phyloP scores from a whole-genome alignment of 2,888 invertebrate genomes.

The Eumacrocentrus americanus region DNA sequence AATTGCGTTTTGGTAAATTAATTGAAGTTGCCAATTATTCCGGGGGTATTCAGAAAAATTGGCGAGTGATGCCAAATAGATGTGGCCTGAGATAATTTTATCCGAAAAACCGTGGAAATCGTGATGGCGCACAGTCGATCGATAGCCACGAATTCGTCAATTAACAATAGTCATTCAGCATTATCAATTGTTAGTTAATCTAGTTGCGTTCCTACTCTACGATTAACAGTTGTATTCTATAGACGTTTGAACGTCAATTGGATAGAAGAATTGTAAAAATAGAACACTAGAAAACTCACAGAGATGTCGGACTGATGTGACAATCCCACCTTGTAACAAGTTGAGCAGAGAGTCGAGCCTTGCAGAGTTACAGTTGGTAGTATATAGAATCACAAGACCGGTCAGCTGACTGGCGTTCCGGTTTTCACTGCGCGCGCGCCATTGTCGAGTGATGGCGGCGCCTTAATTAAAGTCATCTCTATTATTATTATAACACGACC shows the following conservation, averaged over 20 bases:
- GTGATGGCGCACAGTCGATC: constrained; percentile 52
- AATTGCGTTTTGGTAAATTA: background rate
- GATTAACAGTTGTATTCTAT: background rate
- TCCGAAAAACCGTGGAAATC: constrained; percentile 27
- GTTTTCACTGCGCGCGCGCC: background rate
- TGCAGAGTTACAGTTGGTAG: too few relatives aligned
- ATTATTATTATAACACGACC: background rate
- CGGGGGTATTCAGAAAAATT: background rate
- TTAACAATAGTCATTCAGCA: background rate
- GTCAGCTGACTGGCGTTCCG: constrained; percentile 22
- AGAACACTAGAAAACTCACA: constrained; percentile 18
- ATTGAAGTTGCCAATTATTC: background rate
- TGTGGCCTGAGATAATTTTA: constrained; percentile 23
- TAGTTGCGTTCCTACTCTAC: background rate
- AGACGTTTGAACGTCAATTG: background rate
- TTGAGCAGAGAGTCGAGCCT: background rate
- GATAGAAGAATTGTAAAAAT: constrained; percentile 4
- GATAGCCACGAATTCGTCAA: constrained; percentile 16
- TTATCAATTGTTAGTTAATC: background rate
- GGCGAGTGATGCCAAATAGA: background rate
- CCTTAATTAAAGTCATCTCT: background rate
- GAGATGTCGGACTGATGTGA: constrained; percentile 14
- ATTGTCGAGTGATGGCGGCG: background rate
- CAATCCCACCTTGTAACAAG: constrained; percentile 18
- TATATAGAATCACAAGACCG: constrained; percentile 23